A percentile compares a stretch with the other conserved stretches of the same genome.
These are phyloP conservation scores for Lanius collurio DNA, from an alignment of 2,113 vertebrate species.

Conservation along the genomic window DNA sequence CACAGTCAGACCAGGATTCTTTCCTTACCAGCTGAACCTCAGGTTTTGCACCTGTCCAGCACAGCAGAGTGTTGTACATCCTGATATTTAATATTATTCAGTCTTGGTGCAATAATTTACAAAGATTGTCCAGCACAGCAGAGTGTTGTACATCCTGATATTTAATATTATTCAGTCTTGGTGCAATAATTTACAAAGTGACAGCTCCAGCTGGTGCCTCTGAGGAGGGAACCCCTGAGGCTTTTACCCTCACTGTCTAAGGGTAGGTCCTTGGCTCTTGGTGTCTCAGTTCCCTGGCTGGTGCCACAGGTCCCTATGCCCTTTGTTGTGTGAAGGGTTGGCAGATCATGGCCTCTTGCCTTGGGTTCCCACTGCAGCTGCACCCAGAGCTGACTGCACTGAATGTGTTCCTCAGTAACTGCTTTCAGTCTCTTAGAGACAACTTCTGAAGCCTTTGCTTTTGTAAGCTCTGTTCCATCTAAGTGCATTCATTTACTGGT, in stretches of 20 bases:
- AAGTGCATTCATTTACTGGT: accelerated
- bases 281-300: neutral
- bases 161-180: no score
- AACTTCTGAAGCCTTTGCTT: neutral
- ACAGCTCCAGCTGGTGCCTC: no score
- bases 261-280: neutral
- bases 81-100: no score
- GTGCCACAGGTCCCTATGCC: neutral
- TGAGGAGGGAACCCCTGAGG: neutral
- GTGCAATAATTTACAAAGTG: neutral
- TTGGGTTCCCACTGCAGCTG: neutral
- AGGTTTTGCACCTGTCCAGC: no score
- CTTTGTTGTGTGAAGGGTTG: neutral
- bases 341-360: neutral
- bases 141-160: no score
- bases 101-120: neutral
- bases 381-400: accelerated
- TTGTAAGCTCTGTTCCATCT: accelerated
- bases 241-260: neutral
- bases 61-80: no score
- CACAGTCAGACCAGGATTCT: neutral
- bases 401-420: neutral
- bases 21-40: neutral
- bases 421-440: neutral
- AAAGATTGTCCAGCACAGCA: no score